Evolutionary conservation across 2,113 vertebrate genomes (phyloP).

Genomic region (Acanthochromis polyacanthus): DNA sequence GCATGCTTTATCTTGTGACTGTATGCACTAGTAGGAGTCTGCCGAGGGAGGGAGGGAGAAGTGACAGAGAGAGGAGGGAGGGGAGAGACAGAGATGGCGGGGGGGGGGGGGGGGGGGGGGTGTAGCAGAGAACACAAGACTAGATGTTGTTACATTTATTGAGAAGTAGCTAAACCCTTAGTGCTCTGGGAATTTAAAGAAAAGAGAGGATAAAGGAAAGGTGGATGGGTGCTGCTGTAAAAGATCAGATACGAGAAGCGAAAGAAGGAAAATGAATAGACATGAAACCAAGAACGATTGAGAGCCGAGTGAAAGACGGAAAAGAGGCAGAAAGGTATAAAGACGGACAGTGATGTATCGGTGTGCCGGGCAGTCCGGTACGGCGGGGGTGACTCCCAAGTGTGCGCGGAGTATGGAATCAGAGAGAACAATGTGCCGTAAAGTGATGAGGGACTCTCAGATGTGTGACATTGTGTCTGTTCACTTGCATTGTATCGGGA

Average conservation of each 20-base stretch:
- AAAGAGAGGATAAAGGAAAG: slow-evolving; percentile 40
- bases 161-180: slow-evolving; percentile 54
- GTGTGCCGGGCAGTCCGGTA: slow-evolving; percentile 37
- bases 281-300: slow-evolving; percentile 34
- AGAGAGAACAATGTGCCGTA: slow-evolving; percentile 67
- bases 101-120: not conserved
- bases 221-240: slow-evolving; percentile 13
- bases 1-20: slow-evolving; percentile 62
- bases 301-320: slow-evolving; percentile 7
- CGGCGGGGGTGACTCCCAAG: slow-evolving; percentile 51
- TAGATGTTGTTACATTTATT: slow-evolving; percentile 65
- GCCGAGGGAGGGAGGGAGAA: slow-evolving; percentile 30
- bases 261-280: slow-evolving; percentile 59
- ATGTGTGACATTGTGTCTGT: slow-evolving; percentile 50
- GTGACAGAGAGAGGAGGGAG: slow-evolving; percentile 32
- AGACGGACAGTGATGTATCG: slow-evolving; percentile 74
- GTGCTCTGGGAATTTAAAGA: slow-evolving; percentile 57
- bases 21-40: slow-evolving; percentile 44
- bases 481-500: slow-evolving; percentile 35
- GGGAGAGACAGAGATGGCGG: slow-evolving; percentile 2
- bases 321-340: slow-evolving; percentile 21
- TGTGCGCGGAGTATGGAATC: slow-evolving; percentile 62
- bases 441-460: slow-evolving; percentile 66
- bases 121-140: slow-evolving; percentile 37
- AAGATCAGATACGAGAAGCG: slow-evolving; percentile 45